These are phyloP conservation scores for Pachypeltis micranthus DNA, from an alignment of 1,140 invertebrate species.

Conservation along the genomic window DNA sequence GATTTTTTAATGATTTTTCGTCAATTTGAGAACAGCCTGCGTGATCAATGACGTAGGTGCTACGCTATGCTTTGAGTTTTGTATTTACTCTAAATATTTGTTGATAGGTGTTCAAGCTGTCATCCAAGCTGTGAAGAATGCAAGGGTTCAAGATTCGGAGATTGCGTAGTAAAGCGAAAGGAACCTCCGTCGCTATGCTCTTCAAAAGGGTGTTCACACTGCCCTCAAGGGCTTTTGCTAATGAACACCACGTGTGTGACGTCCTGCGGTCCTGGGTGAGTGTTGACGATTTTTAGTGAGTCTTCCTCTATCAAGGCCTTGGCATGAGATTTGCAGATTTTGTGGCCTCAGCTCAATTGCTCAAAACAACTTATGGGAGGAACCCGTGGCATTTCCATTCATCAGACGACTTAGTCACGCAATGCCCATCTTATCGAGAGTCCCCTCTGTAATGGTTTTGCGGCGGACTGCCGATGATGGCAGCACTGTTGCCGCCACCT, in stretches of 20 bases:
- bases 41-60: too few relatives aligned
- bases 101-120: constrained; percentile 39
- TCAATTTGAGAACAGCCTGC: too few relatives aligned
- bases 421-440: too few relatives aligned
- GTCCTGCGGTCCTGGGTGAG: constrained; percentile 37
- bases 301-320: too few relatives aligned
- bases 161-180: constrained; percentile 47
- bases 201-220: constrained; percentile 23
- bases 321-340: background rate
- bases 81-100: too few relatives aligned
- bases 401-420: too few relatives aligned
- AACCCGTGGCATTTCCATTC: too few relatives aligned
- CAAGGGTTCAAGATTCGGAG: constrained; percentile 55
- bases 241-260: constrained; percentile 30
- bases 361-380: background rate
- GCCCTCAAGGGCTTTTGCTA: constrained; percentile 29
- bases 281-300: constrained; percentile 65
- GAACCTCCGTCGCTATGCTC: constrained; percentile 14
- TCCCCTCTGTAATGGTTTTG: too few relatives aligned
- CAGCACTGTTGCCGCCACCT: too few relatives aligned
- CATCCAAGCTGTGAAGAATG: constrained; percentile 70
- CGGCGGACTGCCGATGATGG: too few relatives aligned
- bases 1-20: too few relatives aligned
- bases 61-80: too few relatives aligned
- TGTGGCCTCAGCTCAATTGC: background rate